Percentiles rank a stretch among this genome's conserved stretches.
Evolutionary conservation across 1,140 invertebrate genomes (phyloP).

Genomic region (Ooceraea biroi): DNA sequence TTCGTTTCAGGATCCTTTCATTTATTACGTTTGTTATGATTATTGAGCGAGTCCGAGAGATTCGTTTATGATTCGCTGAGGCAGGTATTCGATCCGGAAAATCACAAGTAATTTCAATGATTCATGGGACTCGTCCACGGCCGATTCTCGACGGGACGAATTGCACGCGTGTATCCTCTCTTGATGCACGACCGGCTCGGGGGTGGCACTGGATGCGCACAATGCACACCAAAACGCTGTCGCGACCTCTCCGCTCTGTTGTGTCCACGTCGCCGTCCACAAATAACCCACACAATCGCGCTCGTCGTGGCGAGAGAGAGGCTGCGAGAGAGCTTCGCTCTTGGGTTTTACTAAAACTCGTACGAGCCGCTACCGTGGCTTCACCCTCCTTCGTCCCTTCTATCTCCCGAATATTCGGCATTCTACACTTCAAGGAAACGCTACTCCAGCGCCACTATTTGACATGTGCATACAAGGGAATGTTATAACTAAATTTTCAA

Average conservation of each 20-base stretch:
- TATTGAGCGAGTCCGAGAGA: no score
- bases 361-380: slow-evolving; percentile 14
- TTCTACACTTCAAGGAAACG: background rate
- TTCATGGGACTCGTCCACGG: slow-evolving; percentile 4
- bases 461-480: no score
- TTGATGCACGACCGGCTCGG: no score
- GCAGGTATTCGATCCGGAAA: no score
- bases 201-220: slow-evolving; percentile 4
- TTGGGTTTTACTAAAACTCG: slow-evolving; percentile 60
- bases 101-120: background rate
- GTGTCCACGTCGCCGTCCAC: slow-evolving; percentile 63
- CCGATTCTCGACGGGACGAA: background rate
- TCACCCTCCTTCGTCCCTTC: slow-evolving; percentile 10
- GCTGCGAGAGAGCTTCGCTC: slow-evolving; percentile 14
- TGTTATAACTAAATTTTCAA: no score
- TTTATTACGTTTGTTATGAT: no score
- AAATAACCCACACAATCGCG: slow-evolving; percentile 64
- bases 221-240: slow-evolving; percentile 35
- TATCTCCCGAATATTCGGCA: slow-evolving; percentile 43
- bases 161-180: slow-evolving; percentile 4
- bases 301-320: slow-evolving; percentile 1
- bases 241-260: slow-evolving; percentile 47
- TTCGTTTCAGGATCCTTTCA: no score
- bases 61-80: no score
- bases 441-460: background rate